Percentiles rank a stretch among this genome's conserved stretches.
phyloP scores from a whole-genome alignment of 2,113 vertebrate species.

The Thalassoma bifasciatum region DNA sequence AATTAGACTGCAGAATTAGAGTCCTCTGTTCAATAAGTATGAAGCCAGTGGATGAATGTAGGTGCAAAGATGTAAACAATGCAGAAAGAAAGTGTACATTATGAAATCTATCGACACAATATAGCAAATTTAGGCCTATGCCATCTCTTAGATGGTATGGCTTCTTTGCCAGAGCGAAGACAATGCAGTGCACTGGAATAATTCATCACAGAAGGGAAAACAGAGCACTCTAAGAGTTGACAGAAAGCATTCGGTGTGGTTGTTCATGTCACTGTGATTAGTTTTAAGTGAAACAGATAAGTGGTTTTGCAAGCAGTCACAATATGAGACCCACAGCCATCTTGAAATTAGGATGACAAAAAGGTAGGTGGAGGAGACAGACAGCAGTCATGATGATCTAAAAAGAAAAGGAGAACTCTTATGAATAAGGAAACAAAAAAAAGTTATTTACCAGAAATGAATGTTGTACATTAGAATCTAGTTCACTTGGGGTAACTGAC shows the following conservation, averaged over 20 bases:
- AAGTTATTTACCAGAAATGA: conserved; percentile 38
- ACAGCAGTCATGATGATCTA: not conserved
- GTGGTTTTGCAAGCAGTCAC: not conserved
- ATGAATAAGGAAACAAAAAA: conserved; percentile 27
- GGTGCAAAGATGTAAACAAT: not conserved
- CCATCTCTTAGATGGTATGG: conserved; percentile 59
- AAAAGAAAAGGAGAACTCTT: not conserved
- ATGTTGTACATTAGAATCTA: conserved; percentile 50
- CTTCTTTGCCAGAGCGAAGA: conserved; percentile 27
- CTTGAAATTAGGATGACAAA: not conserved
- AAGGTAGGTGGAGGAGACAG: not conserved
- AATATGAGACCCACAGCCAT: not conserved
- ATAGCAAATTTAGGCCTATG: not conserved
- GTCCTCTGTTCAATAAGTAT: not conserved
- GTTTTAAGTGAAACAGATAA: not conserved
- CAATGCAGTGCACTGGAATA: conserved; percentile 12
- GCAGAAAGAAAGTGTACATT: not conserved
- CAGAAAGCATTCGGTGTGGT: not conserved
- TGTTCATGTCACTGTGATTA: not conserved
- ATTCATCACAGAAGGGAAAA: conserved; percentile 8
- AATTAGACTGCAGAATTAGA: conserved; percentile 22
- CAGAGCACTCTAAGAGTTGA: conserved; percentile 1
- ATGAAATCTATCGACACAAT: not conserved
- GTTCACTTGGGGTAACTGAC: conserved; percentile 65
- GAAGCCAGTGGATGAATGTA: conserved; percentile 9